These are phyloP conservation scores for Carassius carassius DNA, from an alignment of 2,113 vertebrate species.

Conservation along the genomic window DNA sequence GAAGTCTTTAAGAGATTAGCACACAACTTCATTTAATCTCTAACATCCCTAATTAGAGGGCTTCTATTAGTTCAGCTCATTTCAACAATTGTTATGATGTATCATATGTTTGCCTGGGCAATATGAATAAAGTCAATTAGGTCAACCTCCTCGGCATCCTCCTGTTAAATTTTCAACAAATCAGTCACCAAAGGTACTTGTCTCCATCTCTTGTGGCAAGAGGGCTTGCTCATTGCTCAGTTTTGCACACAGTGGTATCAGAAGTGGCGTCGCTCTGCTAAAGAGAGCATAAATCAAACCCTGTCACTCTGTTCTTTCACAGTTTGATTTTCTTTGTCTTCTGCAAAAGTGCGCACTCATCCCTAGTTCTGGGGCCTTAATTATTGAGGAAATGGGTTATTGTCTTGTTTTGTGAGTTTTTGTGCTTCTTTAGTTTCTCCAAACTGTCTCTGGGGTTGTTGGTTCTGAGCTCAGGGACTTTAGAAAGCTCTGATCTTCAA, in stretches of 20 bases:
- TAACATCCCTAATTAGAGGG: conserved; percentile 51
- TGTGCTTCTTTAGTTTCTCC: conserved; percentile 9
- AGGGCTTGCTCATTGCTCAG: conserved; percentile 35
- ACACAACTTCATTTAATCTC: conserved; percentile 45
- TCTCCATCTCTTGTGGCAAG: conserved; percentile 14
- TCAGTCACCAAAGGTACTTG: background rate
- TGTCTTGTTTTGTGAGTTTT: background rate
- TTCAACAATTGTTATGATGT: conserved; percentile 24
- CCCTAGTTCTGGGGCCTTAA: conserved; percentile 33
- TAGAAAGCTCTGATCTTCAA: conserved; percentile 36
- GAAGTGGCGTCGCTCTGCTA: background rate
- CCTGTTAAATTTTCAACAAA: background rate
- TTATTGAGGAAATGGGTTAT: conserved; percentile 32
- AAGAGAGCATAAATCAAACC: conserved; percentile 19
- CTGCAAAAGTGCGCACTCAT: background rate
- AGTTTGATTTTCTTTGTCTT: background rate
- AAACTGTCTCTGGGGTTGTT: conserved; percentile 37
- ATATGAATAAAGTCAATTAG: conserved; percentile 15
- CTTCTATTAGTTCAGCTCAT: conserved; percentile 32
- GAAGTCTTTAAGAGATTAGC: conserved; percentile 41
- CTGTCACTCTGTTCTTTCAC: conserved; percentile 1
- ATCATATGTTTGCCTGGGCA: conserved; percentile 2
- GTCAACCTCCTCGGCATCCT: background rate
- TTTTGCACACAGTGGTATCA: conserved; percentile 9
- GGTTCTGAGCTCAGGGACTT: conserved; percentile 23